phyloP scores from a whole-genome alignment of 30 jellyfish, hydroid and myxozoan species.

The Catostylus mosaicus region DNA sequence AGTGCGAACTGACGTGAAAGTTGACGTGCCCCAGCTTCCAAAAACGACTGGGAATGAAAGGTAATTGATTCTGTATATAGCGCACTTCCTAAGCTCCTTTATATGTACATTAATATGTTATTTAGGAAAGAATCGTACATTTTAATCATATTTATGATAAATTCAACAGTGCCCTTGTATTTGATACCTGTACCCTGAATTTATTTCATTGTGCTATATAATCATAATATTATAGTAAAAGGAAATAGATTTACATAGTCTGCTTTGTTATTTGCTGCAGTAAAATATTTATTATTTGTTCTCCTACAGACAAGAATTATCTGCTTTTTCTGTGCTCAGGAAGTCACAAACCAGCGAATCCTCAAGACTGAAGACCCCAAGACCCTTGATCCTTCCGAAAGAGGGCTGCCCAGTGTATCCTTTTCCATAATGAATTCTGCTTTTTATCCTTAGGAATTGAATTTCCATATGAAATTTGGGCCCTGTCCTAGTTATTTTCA shows the following conservation, averaged over 20 bases:
- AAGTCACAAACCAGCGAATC: conserved; percentile 24
- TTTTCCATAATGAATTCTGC: conserved; percentile 35
- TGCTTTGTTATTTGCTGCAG: neutral
- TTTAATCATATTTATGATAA: too few relatives aligned
- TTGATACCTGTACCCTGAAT: too few relatives aligned
- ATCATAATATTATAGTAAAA: too few relatives aligned
- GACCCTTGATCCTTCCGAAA: conserved; percentile 64
- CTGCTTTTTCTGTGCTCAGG: conserved; percentile 11
- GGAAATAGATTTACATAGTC: too few relatives aligned
- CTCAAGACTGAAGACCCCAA: conserved; percentile 44
- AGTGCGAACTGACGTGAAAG: conserved; percentile 1
- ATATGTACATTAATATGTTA: too few relatives aligned
- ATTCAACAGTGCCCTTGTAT: too few relatives aligned
- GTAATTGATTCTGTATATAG: conserved; percentile 5
- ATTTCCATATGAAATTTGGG: too few relatives aligned
- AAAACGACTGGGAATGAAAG: conserved; percentile 24
- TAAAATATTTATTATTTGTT: neutral
- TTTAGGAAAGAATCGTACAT: neutral
- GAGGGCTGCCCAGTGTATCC: conserved; percentile 93
- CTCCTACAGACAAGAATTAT: conserved; percentile 10
- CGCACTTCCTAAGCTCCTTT: too few relatives aligned
- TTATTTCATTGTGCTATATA: too few relatives aligned
- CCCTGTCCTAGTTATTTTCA: too few relatives aligned
- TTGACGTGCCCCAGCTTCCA: conserved; percentile 59
- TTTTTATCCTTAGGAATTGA: too few relatives aligned